These are phyloP conservation scores for Plebejus anna DNA, from an alignment of 2,888 invertebrate genomes.

Conservation along the genomic window DNA sequence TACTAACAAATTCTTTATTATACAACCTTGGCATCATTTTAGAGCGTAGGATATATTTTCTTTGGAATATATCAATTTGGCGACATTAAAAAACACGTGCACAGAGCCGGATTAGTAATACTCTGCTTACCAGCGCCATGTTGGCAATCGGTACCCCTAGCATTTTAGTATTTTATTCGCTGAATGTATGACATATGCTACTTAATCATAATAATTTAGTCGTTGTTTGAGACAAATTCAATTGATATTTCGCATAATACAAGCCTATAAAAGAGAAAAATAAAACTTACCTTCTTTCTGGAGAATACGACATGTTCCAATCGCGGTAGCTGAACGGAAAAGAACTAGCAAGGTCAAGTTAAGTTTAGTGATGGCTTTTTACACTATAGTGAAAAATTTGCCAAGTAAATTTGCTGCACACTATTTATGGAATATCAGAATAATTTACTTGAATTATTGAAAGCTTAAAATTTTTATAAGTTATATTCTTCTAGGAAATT, in stretches of 20 bases:
- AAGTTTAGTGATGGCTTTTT: constrained; percentile 71
- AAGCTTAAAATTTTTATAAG: constrained; percentile 42
- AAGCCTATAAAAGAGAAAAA: constrained; percentile 51
- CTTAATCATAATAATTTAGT: constrained; percentile 33
- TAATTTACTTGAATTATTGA: constrained; percentile 45
- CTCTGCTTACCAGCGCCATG: constrained; percentile 75
- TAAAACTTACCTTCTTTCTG: constrained; percentile 88
- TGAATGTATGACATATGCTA: constrained; percentile 36
- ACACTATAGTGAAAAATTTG: constrained; percentile 40
- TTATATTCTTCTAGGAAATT: constrained; percentile 44
- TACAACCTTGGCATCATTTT: neutral
- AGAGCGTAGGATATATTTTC: neutral
- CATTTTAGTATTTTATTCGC: constrained; percentile 44
- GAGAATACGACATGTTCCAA: constrained; percentile 91
- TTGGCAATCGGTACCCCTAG: constrained; percentile 76
- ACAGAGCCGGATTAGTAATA: constrained; percentile 57
- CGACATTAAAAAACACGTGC: constrained; percentile 64
- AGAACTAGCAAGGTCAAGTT: constrained; percentile 81
- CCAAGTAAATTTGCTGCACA: neutral
- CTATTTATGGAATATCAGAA: constrained; percentile 46
- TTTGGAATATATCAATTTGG: neutral
- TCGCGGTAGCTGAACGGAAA: constrained; percentile 88
- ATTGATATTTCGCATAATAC: constrained; percentile 45
- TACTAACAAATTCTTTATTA: neutral
- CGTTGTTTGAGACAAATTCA: constrained; percentile 33